Conservation (phyloP, 2,113 vertebrate species). For the Eulemur macaco region DNA sequence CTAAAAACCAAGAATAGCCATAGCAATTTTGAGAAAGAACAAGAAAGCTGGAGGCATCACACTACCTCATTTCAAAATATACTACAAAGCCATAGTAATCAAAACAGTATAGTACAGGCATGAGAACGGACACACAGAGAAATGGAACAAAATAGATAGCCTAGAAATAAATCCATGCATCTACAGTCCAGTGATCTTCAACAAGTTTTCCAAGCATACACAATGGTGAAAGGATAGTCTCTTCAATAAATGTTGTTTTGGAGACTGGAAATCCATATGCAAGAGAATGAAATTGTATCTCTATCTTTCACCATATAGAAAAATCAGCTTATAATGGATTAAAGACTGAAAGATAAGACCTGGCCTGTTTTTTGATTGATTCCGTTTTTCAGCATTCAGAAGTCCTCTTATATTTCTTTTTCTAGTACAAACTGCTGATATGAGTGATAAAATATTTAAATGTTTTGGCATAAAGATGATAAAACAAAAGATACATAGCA, state of each 20-base stretch:
- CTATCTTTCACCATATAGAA: neutral
- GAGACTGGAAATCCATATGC: neutral
- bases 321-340: neutral
- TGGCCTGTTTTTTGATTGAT: neutral
- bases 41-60: neutral
- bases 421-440: neutral
- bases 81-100: no score
- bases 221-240: neutral
- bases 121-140: no score
- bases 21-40: neutral
- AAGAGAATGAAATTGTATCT: neutral
- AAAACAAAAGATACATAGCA: neutral
- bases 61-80: neutral
- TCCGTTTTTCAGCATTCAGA: neutral
- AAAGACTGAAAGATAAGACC: neutral
- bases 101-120: no score
- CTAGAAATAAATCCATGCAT: neutral
- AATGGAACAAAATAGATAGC: neutral
- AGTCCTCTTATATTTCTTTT: neutral
- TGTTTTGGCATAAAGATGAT: neutral
- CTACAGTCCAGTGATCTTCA: neutral
- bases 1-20: neutral
- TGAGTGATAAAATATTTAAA: slow-evolving; percentile 1
- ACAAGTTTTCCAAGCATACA: neutral
- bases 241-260: neutral